Base-by-base conservation (phyloP, 2,797 vertebrate genomes). In the Anabacerthia variegaticeps region DNA sequence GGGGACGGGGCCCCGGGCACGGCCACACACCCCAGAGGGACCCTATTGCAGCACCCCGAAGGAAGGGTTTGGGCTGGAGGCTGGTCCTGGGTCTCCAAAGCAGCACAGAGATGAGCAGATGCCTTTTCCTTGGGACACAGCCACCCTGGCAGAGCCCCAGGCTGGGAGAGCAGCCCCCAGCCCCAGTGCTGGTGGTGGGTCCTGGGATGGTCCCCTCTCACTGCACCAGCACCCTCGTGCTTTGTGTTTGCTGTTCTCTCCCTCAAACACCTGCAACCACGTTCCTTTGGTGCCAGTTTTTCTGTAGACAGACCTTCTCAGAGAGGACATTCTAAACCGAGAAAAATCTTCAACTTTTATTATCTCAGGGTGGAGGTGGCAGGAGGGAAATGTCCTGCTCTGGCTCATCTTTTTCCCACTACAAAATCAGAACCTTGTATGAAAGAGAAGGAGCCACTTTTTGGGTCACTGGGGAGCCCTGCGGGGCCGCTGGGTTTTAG, bases 401-500 rank as follows among this genome's bases (percentile, higher is more conserved):
- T 22, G 24, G 20, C 39, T 51, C 34, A 5, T 11, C 41, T 32
- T 52, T n/a, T 68, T 34, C 6, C 18, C 12, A 0, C 54, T 34
- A 24, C 41, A 52, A 27, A 82, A 39, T 2, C 43, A 54, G 36
- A 48, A 24, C 34, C 8, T 58, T 10, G n/a, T 4, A 7, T 24
- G 76, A 58, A 27, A 5, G 1, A 52, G 32, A 77, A n/a, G 8
- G 34, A 92, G 55, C 30, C 2, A 2, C n/a, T 36, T 51, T 11
- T 46, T 22, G 44, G 28, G 34, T 23, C 41, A 15, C 39, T 14
- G 75, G 16, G 54, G 20, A 68, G 34, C 48, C 36, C 41, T 7
- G 2, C 0, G 2, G n/a, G 17, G 61, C 62, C 4, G 0, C 32
- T 9, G 14, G 21, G 37, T 61, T 62, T 73, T 27, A 72, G 18